Evolutionary conservation across 1,140 invertebrate species (phyloP), one percentile per base, ranked within the genome.

Genomic region (Papilio dardanus): DNA sequence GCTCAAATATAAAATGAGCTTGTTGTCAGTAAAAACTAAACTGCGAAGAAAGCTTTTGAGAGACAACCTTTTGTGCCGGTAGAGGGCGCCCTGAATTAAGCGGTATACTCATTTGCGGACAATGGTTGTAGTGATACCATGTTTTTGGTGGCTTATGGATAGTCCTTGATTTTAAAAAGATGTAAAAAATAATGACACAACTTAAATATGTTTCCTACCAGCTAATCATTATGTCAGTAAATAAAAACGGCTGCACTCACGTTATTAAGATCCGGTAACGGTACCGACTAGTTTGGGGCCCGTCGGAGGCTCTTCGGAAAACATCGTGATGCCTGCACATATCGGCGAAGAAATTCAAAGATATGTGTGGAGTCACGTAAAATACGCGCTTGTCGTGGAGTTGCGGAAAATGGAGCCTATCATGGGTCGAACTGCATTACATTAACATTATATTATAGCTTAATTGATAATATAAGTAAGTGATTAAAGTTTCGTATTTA

Each of bases 21-120:
- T 82, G 82, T 85, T 85, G 83, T 81, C 77, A 78, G 40, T 6
- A 46, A 46, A 71, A 71, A 82, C 74, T 81, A 81, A 86, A 35
- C 31, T 50, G 74, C 71, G 81, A 77, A 79, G 76, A 77, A 79
- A 76, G 73, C 73, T 46, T 54, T 71, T 58, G 30, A 46, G 19
- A 46, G 42, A 46, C n/a, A 46, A 46, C 4, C 42, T 46, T 46
- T 46, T 58, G 37, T 77, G n/a, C 19, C 65, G 76, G 76, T 71
- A 37, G 77, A 83, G 83, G 82, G 84, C 80, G 82, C 77, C 74
- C 80, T 78, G 83, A 84, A 88, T 85, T 88, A 86, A 88, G 82
- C 83, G 80, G 80, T 81, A 82, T 81, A 86, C 83, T 86, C 81
- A 83, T 71, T 74, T 76, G 69, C 46, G 84, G 78, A 89, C 86